Conservation (phyloP, 1,140 invertebrate species). For the Propsilocerus akamusi region DNA sequence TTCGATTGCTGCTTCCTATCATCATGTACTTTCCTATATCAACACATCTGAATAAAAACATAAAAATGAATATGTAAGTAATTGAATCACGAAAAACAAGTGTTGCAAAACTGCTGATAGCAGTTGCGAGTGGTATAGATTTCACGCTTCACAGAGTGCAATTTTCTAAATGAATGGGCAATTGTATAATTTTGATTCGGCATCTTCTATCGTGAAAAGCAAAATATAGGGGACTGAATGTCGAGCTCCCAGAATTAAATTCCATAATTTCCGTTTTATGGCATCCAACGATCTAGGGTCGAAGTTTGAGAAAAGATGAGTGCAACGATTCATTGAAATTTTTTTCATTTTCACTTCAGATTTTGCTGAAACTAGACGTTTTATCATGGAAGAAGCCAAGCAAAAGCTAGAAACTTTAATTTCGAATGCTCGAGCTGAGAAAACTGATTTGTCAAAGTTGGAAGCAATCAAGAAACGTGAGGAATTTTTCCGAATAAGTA, state of each 20-base stretch:
- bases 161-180: neutral
- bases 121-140: neutral
- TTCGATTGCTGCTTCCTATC: slow-evolving; percentile 36
- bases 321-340: no score
- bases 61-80: neutral
- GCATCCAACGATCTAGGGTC: neutral
- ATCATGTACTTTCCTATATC: slow-evolving; percentile 61
- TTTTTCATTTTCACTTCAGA: no score
- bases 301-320: neutral
- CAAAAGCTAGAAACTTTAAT: neutral
- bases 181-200: neutral
- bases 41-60: slow-evolving; percentile 37
- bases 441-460: neutral
- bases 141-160: neutral
- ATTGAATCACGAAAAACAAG: slow-evolving; percentile 1
- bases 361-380: neutral
- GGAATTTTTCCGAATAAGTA: neutral
- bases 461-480: neutral
- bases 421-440: neutral
- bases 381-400: neutral
- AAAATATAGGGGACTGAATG: neutral
- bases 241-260: neutral
- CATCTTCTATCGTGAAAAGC: neutral
- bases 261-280: neutral
- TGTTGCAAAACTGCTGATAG: neutral